A percentile compares a stretch with the other conserved stretches of the same genome.
These are phyloP conservation scores for Rotaria macrura DNA, from an alignment of 2,888 invertebrate species.

Conservation along the genomic window DNA sequence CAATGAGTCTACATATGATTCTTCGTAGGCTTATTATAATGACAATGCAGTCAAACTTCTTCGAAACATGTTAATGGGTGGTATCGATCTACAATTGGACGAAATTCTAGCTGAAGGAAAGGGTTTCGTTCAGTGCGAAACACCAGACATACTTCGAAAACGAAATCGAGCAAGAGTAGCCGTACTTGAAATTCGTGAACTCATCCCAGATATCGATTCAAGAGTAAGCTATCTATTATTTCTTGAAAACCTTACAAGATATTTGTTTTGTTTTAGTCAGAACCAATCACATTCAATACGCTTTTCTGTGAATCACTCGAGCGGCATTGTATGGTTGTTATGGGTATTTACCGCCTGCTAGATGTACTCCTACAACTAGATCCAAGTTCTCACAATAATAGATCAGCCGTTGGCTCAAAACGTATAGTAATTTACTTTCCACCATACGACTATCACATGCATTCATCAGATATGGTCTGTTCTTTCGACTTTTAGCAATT, in stretches of 20 bases:
- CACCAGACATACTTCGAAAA: neutral
- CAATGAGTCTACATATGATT: constrained; percentile 36
- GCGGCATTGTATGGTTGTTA: neutral
- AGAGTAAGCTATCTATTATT: neutral
- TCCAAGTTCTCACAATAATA: neutral
- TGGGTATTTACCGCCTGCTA: neutral
- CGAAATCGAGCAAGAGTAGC: neutral
- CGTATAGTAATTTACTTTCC: neutral
- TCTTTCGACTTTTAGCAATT: no score
- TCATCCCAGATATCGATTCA: neutral
- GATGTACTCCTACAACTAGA: neutral
- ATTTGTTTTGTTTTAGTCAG: neutral
- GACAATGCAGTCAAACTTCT: constrained; percentile 98
- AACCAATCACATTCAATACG: neutral
- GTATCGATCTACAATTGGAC: constrained; percentile 96
- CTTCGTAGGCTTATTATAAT: constrained; percentile 90
- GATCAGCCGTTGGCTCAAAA: neutral
- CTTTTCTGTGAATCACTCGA: neutral
- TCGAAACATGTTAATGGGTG: constrained; percentile 94
- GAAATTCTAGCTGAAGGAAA: constrained; percentile 83
- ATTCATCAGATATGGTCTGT: constrained; percentile 2
- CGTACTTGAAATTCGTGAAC: neutral
- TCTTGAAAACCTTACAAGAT: neutral
- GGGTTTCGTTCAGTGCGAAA: neutral
- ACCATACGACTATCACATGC: neutral